Conservation (phyloP, 2,113 vertebrate species). For the Scartelaos histophorus region DNA sequence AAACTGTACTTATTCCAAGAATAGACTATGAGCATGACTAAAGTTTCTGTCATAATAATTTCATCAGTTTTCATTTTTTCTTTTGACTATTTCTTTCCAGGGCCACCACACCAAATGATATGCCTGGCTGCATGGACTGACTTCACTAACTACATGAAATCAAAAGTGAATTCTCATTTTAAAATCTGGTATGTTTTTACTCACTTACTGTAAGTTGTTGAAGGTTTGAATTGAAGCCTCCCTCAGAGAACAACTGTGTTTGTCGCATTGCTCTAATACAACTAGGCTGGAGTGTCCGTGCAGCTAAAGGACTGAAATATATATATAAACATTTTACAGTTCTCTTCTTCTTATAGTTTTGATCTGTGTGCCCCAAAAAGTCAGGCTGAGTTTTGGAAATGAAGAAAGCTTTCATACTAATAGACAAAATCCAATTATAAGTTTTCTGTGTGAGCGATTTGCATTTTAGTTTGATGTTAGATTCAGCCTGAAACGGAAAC, state of each 20-base stretch:
- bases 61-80: conserved; percentile 49
- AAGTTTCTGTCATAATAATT: conserved; percentile 80
- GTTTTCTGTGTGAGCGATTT: conserved; percentile 66
- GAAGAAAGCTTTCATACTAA: conserved; percentile 70
- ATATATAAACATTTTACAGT: conserved; percentile 7
- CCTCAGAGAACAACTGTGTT: background rate
- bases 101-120: conserved; percentile 79
- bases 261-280: background rate
- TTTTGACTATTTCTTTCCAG: background rate
- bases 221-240: background rate
- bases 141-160: background rate
- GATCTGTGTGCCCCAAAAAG: conserved; percentile 40
- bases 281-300: background rate
- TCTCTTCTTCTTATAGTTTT: conserved; percentile 20
- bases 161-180: background rate
- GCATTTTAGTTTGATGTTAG: conserved; percentile 74
- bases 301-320: background rate
- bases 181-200: background rate
- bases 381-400: conserved; percentile 60
- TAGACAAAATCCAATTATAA: conserved; percentile 78
- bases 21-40: background rate
- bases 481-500: conserved; percentile 58
- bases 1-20: background rate
- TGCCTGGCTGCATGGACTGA: conserved; percentile 38
- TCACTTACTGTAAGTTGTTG: background rate